Conservation (phyloP, 1,140 invertebrate genomes). For the Bombus affinis region DNA sequence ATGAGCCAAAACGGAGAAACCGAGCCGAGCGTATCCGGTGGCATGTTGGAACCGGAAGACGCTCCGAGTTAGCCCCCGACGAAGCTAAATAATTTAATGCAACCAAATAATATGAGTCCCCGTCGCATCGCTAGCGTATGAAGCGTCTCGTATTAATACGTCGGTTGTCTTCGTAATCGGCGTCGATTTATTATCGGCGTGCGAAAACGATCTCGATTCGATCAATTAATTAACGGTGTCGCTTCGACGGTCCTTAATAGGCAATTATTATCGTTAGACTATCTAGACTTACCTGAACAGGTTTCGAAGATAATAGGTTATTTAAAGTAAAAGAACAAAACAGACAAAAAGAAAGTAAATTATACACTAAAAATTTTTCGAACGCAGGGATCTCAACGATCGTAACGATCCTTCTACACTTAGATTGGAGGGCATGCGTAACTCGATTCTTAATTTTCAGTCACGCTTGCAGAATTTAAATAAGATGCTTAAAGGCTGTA, state of each 20-base stretch:
- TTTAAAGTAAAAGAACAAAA: constrained; percentile 17
- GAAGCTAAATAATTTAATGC: constrained; percentile 57
- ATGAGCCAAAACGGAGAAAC: constrained; percentile 71
- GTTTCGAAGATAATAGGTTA: constrained; percentile 41
- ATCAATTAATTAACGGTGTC: constrained; percentile 31
- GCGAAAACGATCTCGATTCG: not conserved
- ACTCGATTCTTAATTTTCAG: constrained; percentile 25
- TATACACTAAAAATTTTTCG: not conserved
- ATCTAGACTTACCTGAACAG: constrained; percentile 57
- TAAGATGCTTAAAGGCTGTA: constrained; percentile 9
- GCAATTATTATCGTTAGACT: constrained; percentile 65
- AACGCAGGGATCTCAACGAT: not conserved
- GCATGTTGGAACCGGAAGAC: constrained; percentile 72
- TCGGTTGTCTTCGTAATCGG: constrained; percentile 48
- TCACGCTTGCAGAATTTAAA: constrained; percentile 25
- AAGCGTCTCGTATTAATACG: constrained; percentile 70
- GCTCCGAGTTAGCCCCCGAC: constrained; percentile 77
- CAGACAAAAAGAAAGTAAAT: not conserved
- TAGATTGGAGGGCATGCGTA: constrained; percentile 21
- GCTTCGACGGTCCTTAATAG: constrained; percentile 48
- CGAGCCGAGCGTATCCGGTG: constrained; percentile 65
- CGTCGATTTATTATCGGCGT: not conserved
- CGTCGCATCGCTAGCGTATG: constrained; percentile 74
- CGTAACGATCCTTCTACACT: not conserved
- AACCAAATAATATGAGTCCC: constrained; percentile 69